phyloP scores from a whole-genome alignment of 2,888 invertebrate genomes.

The Yponomeuta malinellus region DNA sequence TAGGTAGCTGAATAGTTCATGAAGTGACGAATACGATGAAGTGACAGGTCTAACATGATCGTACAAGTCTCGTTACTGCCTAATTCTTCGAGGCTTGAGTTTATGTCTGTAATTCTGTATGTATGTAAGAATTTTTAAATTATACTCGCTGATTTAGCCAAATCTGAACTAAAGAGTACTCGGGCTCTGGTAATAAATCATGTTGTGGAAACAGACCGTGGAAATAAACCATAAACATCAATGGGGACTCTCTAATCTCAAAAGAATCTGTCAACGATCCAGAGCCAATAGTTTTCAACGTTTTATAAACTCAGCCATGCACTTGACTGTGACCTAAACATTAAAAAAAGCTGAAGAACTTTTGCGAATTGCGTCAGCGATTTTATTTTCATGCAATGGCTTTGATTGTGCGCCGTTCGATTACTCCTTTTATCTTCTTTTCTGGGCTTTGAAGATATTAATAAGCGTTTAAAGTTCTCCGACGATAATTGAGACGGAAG shows the following conservation, averaged over 20 bases:
- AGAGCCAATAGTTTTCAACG: background rate
- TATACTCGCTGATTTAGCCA: too few relatives aligned
- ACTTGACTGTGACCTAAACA: slow-evolving; percentile 10
- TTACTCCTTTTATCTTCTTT: background rate
- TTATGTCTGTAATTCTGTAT: too few relatives aligned
- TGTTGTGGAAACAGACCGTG: background rate
- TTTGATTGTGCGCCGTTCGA: slow-evolving; percentile 7
- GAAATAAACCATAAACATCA: background rate
- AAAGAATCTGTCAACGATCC: background rate
- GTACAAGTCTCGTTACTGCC: too few relatives aligned
- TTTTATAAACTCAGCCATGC: background rate
- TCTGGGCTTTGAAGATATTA: slow-evolving; percentile 7
- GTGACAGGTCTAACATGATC: too few relatives aligned
- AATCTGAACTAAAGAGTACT: too few relatives aligned
- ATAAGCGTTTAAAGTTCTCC: background rate
- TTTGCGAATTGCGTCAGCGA: slow-evolving; percentile 1
- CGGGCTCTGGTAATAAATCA: too few relatives aligned
- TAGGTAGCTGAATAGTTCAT: too few relatives aligned
- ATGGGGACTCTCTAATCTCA: background rate
- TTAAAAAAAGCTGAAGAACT: background rate
- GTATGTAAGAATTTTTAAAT: too few relatives aligned
- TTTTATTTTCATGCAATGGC: background rate
- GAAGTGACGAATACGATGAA: too few relatives aligned
- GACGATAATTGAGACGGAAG: slow-evolving; percentile 6
- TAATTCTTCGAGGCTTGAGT: too few relatives aligned